Conservation (phyloP, 2,113 vertebrate genomes). For the Aspiorhynchus laticeps region DNA sequence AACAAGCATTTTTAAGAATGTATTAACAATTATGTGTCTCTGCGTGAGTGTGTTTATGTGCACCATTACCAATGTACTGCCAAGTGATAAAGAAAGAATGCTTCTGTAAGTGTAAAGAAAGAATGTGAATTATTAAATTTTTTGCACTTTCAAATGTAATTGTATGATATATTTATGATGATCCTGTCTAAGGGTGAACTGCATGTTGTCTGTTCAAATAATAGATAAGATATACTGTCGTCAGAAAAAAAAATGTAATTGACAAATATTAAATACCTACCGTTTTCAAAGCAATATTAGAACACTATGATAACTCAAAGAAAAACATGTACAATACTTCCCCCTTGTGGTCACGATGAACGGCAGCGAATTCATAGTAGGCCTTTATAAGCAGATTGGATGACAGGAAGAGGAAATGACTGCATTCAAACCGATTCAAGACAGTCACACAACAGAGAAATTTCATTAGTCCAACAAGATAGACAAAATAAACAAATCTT, state of each 20-base stretch:
- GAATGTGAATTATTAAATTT: background rate
- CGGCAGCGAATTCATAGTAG: background rate
- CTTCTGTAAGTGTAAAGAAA: background rate
- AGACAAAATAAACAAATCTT: background rate
- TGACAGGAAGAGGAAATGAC: background rate
- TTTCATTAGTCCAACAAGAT: background rate
- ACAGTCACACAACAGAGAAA: background rate
- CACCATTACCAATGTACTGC: conserved; percentile 61
- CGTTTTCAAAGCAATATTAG: background rate
- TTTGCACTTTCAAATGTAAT: background rate
- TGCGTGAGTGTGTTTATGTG: conserved; percentile 57
- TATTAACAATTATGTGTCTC: conserved; percentile 1
- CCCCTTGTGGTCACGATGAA: conserved; percentile 34
- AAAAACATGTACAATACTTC: conserved; percentile 2
- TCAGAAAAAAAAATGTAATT: background rate
- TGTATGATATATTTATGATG: background rate
- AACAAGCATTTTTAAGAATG: background rate
- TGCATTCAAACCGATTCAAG: background rate
- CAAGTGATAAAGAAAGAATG: conserved; percentile 51
- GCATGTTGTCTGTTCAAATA: background rate
- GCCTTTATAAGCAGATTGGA: background rate
- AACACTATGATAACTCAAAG: background rate
- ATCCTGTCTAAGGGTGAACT: background rate
- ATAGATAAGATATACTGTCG: background rate
- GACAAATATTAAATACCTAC: background rate